Conservation (phyloP, 2,113 vertebrate species). For the Saguinus midas region DNA sequence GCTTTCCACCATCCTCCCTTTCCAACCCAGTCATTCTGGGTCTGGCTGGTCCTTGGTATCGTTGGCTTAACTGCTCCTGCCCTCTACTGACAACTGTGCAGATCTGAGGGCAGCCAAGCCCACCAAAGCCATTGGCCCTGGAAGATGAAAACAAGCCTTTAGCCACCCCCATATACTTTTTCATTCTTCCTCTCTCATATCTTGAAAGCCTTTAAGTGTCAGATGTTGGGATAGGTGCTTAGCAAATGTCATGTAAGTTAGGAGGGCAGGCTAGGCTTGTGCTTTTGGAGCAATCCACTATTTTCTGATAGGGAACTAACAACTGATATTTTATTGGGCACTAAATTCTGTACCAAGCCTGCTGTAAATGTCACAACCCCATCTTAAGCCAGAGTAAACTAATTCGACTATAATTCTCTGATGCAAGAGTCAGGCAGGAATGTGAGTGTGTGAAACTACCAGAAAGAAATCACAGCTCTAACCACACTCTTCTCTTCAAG, state of each 20-base stretch:
- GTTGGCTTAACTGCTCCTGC: conserved; percentile 49
- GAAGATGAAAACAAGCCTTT: not conserved
- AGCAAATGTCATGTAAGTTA: not conserved
- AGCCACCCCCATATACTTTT: rapidly evolving
- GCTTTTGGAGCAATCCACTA: not conserved
- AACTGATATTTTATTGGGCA: not conserved
- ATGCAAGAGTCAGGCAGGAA: not conserved
- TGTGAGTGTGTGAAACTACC: not conserved
- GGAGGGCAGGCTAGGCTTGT: not conserved
- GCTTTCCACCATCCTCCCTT: not conserved
- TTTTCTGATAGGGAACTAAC: not conserved
- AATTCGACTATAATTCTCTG: not conserved
- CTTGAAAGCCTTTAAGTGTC: not conserved
- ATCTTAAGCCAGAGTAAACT: not conserved
- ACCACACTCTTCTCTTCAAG: not conserved
- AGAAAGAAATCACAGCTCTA: not conserved
- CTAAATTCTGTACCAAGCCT: not conserved
- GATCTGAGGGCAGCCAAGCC: not conserved
- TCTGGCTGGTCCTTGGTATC: rapidly evolving
- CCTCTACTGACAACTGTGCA: conserved; percentile 57
- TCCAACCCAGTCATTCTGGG: not conserved
- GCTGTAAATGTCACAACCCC: not conserved
- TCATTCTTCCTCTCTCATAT: not conserved
- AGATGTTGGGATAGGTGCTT: not conserved
- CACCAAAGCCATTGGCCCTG: not conserved